Evolutionary conservation across 2,888 invertebrate species (phyloP).

Genomic region (Brenthis ino): DNA sequence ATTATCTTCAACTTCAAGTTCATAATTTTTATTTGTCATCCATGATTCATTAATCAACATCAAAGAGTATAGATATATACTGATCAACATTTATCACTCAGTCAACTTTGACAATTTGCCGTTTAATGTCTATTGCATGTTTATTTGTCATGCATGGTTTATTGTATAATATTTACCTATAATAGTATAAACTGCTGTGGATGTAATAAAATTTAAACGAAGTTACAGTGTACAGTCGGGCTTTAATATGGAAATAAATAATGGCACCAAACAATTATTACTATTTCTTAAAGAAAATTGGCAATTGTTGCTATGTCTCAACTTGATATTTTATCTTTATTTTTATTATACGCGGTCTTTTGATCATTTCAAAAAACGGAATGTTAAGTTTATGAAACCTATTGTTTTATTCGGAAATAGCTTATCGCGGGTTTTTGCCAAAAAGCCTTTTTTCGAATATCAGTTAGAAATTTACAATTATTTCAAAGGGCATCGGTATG

Average conservation of each 20-base stretch:
- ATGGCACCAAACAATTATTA: slow-evolving; percentile 40
- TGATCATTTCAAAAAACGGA: slow-evolving; percentile 72
- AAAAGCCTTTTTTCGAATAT: slow-evolving; percentile 73
- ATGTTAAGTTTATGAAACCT: slow-evolving; percentile 70
- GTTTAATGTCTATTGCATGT: too few species aligned
- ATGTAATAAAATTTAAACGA: too few species aligned
- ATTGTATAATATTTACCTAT: too few species aligned
- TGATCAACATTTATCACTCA: too few species aligned
- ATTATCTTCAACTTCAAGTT: too few species aligned
- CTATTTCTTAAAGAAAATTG: slow-evolving; percentile 61
- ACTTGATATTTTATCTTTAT: slow-evolving; percentile 59
- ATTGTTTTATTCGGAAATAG: slow-evolving; percentile 76
- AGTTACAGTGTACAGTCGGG: too few species aligned
- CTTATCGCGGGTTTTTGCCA: slow-evolving; percentile 64
- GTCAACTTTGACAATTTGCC: too few species aligned
- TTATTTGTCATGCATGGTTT: too few species aligned
- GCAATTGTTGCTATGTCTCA: slow-evolving; percentile 60
- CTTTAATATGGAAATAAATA: slow-evolving; percentile 21
- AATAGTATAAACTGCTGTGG: too few species aligned
- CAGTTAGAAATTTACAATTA: slow-evolving; percentile 70
- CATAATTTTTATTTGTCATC: too few species aligned
- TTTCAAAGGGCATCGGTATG: slow-evolving; percentile 73
- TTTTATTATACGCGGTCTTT: slow-evolving; percentile 72
- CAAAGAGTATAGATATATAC: too few species aligned
- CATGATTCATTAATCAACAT: too few species aligned